Evolutionary conservation across 2,113 vertebrate genomes (phyloP).

Genomic region (Etia nguti): DNA sequence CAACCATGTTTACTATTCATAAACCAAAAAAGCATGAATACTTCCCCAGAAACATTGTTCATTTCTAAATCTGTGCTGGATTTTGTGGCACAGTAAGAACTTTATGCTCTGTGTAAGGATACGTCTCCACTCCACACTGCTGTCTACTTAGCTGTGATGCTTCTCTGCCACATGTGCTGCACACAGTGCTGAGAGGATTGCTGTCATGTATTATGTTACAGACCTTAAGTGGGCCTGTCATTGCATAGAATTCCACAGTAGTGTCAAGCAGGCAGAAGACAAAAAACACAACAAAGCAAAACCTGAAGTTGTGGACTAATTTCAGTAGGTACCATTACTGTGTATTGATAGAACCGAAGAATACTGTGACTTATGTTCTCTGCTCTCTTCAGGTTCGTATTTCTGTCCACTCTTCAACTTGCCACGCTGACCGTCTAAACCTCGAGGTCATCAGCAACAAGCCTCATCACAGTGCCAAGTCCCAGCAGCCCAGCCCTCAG

Average conservation of each 20-base stretch:
- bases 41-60: too few relatives aligned
- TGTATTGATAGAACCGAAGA: background rate
- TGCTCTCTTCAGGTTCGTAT: slow-evolving; percentile 79
- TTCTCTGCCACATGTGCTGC: background rate
- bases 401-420: slow-evolving; percentile 73
- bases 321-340: background rate
- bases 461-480: slow-evolving; percentile 24
- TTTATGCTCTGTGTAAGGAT: background rate
- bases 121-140: fast-evolving
- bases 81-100: background rate
- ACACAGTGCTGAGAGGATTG: background rate
- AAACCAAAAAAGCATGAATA: background rate
- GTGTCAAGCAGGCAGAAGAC: too few relatives aligned
- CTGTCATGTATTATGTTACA: background rate
- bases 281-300: background rate
- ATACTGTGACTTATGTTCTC: background rate
- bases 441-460: slow-evolving; percentile 81
- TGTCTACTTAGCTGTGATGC: background rate
- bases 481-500: background rate
- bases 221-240: background rate
- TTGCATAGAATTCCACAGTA: background rate
- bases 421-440: slow-evolving; percentile 77
- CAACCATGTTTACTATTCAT: background rate
- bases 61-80: too few relatives aligned
- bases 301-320: background rate